A percentile compares a stretch with the other conserved stretches of the same genome.
Evolutionary conservation across 2,113 vertebrate species (phyloP).

Genomic region (Phylloscopus trochilus): DNA sequence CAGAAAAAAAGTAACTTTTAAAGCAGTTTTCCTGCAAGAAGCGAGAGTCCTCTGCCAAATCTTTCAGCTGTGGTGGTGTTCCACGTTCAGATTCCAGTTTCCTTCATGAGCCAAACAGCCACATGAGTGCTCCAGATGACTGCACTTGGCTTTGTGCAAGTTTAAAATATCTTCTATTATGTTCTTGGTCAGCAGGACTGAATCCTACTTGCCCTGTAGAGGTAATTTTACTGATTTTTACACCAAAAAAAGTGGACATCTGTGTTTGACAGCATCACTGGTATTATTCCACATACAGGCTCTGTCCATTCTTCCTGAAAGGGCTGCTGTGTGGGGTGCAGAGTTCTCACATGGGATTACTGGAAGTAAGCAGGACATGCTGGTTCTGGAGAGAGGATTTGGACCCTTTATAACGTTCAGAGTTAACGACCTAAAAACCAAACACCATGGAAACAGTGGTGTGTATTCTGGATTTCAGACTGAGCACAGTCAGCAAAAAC

Average conservation of each 20-base stretch:
- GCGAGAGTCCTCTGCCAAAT: rapidly evolving
- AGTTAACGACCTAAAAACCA: background rate
- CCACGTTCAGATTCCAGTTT: background rate
- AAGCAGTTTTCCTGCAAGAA: background rate
- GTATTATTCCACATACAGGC: rapidly evolving
- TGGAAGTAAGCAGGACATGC: background rate
- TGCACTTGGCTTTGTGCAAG: background rate
- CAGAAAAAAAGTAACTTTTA: background rate
- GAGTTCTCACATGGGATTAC: background rate
- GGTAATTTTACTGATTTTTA: background rate
- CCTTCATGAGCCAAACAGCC: background rate
- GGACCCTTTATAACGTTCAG: background rate
- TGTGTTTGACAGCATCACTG: background rate
- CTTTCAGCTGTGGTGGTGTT: background rate
- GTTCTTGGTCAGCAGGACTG: background rate
- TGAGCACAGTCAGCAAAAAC: background rate
- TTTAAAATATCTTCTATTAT: background rate
- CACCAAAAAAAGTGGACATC: background rate
- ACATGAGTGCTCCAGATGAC: background rate
- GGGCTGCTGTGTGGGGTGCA: background rate
- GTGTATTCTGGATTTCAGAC: background rate
- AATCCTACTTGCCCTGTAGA: background rate
- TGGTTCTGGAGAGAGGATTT: background rate
- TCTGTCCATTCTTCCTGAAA: rapidly evolving
- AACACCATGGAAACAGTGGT: background rate